phyloP scores from a whole-genome alignment of 2,797 vertebrate species.

The Leptodactylus fallax region DNA sequence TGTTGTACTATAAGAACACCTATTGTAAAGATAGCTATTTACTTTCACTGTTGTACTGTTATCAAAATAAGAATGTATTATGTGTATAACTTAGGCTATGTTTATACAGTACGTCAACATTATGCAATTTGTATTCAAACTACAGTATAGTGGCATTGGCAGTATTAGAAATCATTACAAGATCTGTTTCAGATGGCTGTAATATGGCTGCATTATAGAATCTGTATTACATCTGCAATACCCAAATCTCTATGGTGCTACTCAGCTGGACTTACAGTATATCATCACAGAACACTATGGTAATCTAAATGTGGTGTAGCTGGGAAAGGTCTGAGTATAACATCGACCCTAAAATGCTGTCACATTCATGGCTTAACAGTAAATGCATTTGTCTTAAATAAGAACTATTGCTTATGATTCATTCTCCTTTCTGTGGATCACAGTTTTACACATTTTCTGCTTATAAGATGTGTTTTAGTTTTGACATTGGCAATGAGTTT shows the following conservation, averaged over 20 bases:
- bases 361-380: background rate
- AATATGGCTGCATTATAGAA: background rate
- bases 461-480: background rate
- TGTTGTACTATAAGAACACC: background rate
- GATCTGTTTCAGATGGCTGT: background rate
- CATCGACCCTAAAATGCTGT: background rate
- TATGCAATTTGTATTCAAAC: background rate
- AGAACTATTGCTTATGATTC: background rate
- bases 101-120: background rate
- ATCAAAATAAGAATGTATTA: background rate
- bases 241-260: background rate
- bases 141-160: background rate
- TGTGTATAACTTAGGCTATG: too few species aligned
- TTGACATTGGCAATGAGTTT: background rate
- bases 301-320: background rate
- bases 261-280: background rate
- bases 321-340: background rate
- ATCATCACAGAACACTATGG: background rate
- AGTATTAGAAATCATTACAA: background rate
- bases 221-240: background rate
- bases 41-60: background rate
- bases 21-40: background rate
- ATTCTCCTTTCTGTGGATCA: background rate
- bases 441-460: background rate
- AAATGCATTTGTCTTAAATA: background rate